These are phyloP conservation scores for Empis livida DNA, from an alignment of 2,888 invertebrate species.

Conservation along the genomic window DNA sequence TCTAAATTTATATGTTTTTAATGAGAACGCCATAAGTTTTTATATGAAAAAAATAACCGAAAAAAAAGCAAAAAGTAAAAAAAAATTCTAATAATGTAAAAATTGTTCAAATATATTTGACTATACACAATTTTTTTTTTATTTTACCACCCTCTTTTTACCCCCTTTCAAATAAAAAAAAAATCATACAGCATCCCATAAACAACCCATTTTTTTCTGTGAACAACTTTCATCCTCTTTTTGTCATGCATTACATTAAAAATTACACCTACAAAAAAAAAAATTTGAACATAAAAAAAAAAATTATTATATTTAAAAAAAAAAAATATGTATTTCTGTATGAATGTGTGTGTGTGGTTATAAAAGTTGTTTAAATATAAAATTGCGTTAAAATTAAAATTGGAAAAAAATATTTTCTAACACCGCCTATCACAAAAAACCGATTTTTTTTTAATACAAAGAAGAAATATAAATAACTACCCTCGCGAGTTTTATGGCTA, in stretches of 20 bases:
- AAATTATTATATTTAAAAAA: not conserved
- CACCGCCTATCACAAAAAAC: slow-evolving; percentile 1
- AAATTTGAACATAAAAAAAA: not conserved
- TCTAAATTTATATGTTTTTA: too few species aligned
- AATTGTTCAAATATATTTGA: too few species aligned
- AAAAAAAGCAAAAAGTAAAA: too few species aligned
- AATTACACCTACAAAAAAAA: not conserved
- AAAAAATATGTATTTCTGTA: not conserved
- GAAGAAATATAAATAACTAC: not conserved
- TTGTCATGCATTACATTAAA: not conserved
- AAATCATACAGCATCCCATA: too few species aligned
- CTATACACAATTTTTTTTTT: too few species aligned
- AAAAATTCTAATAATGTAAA: too few species aligned
- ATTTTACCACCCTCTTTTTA: too few species aligned
- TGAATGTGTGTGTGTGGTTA: not conserved
- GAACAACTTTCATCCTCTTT: not conserved
- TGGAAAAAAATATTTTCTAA: slow-evolving; percentile 1
- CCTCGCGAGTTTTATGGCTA: too few species aligned
- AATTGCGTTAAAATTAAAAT: slow-evolving; percentile 2
- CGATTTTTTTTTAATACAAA: not conserved
- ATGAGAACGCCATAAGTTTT: too few species aligned
- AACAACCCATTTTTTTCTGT: too few species aligned
- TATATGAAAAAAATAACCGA: too few species aligned
- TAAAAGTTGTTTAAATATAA: not conserved
- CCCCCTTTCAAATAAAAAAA: too few species aligned